Evolutionary conservation across 2,797 vertebrate species (phyloP).

Genomic region (Triplophysa yarkandensis): DNA sequence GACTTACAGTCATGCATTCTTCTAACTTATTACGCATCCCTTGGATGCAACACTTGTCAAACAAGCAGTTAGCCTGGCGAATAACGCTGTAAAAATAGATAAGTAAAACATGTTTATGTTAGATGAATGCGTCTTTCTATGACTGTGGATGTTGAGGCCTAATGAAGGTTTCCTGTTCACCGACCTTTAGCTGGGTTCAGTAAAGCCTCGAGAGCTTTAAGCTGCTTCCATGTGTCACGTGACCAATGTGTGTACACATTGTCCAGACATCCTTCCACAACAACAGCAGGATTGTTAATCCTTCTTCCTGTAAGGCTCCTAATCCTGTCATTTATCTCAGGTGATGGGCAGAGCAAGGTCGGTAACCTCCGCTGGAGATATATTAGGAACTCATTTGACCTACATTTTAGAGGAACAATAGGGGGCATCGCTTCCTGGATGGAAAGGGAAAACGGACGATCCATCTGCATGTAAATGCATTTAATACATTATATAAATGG

Average conservation of each 20-base stretch:
- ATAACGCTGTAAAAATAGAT: background rate
- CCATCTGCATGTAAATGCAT: background rate
- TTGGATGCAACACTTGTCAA: background rate
- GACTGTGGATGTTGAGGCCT: background rate
- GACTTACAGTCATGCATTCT: background rate
- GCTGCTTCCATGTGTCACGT: constrained; percentile 59
- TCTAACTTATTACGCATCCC: background rate
- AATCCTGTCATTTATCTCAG: constrained; percentile 54
- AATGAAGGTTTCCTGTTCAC: constrained; percentile 58
- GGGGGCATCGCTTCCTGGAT: background rate
- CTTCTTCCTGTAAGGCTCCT: constrained; percentile 45
- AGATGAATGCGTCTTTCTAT: background rate
- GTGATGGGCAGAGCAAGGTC: constrained; percentile 33
- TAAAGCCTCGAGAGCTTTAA: constrained; percentile 53
- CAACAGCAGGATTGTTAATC: constrained; percentile 49
- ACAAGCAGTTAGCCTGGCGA: background rate
- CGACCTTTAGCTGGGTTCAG: constrained; percentile 54
- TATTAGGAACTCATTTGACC: constrained; percentile 20
- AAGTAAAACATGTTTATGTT: background rate
- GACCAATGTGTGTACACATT: constrained; percentile 28
- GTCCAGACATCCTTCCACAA: constrained; percentile 42
- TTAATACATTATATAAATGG: background rate
- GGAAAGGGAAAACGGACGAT: background rate
- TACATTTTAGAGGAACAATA: constrained; percentile 33
- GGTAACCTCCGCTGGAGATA: constrained; percentile 24